These are phyloP conservation scores for Addax nasomaculatus DNA, from an alignment of 2,113 vertebrate species.

Conservation along the genomic window DNA sequence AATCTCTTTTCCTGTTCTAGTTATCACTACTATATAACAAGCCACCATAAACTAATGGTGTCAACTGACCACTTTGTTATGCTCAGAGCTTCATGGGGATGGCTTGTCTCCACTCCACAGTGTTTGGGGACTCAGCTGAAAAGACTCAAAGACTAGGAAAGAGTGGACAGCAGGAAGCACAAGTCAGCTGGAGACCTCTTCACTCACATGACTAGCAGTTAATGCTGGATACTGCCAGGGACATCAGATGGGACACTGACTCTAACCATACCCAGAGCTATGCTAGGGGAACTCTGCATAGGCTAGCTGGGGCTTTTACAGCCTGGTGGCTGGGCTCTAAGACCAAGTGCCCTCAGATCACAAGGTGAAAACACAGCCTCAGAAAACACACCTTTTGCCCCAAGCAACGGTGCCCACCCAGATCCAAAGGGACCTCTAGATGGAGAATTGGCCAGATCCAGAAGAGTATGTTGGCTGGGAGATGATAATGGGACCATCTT, in stretches of 20 bases:
- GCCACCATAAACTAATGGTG: neutral
- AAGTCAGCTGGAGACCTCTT: neutral
- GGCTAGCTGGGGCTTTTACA: neutral
- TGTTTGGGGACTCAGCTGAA: neutral
- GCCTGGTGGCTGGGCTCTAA: neutral
- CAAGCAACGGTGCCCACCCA: neutral
- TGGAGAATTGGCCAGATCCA: neutral
- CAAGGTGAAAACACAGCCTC: neutral
- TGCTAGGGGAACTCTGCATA: neutral
- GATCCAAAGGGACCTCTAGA: neutral
- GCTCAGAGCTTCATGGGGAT: neutral
- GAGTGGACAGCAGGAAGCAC: neutral
- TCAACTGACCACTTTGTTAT: neutral
- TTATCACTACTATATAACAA: neutral
- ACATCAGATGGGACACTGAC: neutral
- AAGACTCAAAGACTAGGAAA: neutral
- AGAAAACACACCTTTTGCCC: neutral
- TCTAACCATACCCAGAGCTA: neutral
- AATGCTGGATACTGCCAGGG: neutral
- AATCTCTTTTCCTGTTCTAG: neutral
- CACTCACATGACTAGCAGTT: neutral
- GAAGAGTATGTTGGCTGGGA: neutral
- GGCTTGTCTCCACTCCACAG: neutral
- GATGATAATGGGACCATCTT: neutral
- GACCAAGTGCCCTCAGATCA: neutral